Conservation (phyloP, 2,888 invertebrate species). For the Caenorhabditis becei region DNA sequence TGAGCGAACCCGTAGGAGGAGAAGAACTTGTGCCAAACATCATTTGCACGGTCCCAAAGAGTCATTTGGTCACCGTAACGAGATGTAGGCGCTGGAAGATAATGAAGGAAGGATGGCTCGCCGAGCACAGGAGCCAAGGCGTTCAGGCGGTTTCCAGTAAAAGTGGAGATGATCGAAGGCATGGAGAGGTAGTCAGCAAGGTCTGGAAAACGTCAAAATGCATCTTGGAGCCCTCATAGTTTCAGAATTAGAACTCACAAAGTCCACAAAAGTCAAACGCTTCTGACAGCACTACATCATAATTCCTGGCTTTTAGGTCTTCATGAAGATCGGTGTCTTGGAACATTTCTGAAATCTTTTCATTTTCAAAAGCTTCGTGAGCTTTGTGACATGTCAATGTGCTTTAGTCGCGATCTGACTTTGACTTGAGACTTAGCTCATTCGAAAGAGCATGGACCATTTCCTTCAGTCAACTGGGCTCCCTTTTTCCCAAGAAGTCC, state of each 20-base stretch:
- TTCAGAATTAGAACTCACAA: conserved; percentile 24
- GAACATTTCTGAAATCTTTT: conserved; percentile 44
- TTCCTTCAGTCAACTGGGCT: no score
- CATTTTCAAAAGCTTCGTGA: neutral
- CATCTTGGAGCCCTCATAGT: no score
- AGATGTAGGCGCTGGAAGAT: conserved; percentile 39
- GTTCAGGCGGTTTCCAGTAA: conserved; percentile 41
- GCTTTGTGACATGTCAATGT: no score
- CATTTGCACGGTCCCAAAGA: conserved; percentile 28
- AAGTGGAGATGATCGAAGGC: conserved; percentile 30
- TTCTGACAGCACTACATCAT: conserved; percentile 53
- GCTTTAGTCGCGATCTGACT: no score
- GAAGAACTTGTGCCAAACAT: conserved; percentile 47
- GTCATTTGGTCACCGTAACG: conserved; percentile 15
- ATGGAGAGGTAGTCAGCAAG: conserved; percentile 43
- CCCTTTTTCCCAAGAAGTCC: no score
- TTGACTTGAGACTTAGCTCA: no score
- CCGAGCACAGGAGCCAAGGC: conserved; percentile 35
- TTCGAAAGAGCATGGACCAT: no score
- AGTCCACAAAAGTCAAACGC: conserved; percentile 57
- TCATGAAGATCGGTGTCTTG: conserved; percentile 45
- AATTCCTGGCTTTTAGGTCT: conserved; percentile 14
- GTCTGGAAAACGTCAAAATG: no score
- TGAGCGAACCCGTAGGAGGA: conserved; percentile 15
- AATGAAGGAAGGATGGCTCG: conserved; percentile 48